Conservation (phyloP, 2,113 vertebrate genomes). For the Pelvicachromis taeniatus region DNA sequence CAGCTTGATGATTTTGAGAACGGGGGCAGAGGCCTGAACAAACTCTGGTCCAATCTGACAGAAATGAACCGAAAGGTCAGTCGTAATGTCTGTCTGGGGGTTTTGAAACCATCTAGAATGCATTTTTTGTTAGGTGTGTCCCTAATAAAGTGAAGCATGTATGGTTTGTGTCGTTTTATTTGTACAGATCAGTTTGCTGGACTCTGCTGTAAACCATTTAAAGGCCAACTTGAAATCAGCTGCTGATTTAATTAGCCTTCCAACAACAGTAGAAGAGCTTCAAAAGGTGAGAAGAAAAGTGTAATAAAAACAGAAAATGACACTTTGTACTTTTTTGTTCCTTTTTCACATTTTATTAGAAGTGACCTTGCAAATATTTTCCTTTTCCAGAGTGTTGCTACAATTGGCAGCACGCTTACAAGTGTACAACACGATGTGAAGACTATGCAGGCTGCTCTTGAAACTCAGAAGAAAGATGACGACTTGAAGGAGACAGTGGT, state of each 20-base stretch:
- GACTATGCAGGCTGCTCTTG: conserved; percentile 82
- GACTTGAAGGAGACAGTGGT: conserved; percentile 80
- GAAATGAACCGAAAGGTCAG: conserved; percentile 91
- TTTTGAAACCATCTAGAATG: background rate
- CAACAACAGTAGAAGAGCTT: conserved; percentile 89
- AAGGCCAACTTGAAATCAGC: conserved; percentile 91
- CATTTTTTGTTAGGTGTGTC: background rate
- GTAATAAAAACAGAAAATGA: background rate
- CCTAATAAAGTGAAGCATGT: background rate
- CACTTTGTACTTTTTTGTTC: background rate
- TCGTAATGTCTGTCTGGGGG: background rate
- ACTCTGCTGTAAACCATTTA: conserved; percentile 86
- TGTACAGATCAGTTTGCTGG: conserved; percentile 79
- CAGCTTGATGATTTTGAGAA: conserved; percentile 84
- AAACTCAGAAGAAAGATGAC: conserved; percentile 80
- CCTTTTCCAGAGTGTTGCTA: conserved; percentile 86
- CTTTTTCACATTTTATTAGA: background rate
- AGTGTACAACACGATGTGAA: conserved; percentile 91
- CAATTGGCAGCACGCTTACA: conserved; percentile 90
- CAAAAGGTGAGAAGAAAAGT: conserved; percentile 79
- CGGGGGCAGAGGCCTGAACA: conserved; percentile 84
- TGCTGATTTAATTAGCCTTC: conserved; percentile 88
- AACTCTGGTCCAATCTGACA: conserved; percentile 91
- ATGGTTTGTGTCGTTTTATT: background rate
- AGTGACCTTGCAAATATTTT: background rate